Evolutionary conservation across 2,888 invertebrate species (phyloP).

Genomic region (Allolobophora icterica): DNA sequence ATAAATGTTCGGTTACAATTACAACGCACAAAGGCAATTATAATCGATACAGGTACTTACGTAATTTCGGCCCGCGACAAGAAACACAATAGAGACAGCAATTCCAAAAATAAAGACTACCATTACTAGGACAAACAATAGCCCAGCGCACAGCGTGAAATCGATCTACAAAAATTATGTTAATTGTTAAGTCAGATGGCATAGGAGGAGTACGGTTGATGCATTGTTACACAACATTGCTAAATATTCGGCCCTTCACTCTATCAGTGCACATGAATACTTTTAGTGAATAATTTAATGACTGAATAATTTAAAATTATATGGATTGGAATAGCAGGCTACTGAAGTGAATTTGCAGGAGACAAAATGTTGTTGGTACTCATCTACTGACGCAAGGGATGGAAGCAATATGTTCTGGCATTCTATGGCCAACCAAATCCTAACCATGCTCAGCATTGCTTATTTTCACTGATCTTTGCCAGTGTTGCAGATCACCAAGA

Average conservation of each 20-base stretch:
- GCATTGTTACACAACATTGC: not conserved
- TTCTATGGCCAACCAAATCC: not conserved
- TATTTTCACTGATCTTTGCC: not conserved
- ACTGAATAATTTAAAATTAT: not conserved
- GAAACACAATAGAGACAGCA: slow-evolving; percentile 62
- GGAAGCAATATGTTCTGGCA: not conserved
- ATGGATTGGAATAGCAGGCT: not conserved
- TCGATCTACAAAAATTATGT: slow-evolving; percentile 65
- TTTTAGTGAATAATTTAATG: too few relatives aligned
- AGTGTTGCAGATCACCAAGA: not conserved
- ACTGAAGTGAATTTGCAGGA: not conserved
- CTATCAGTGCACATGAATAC: too few relatives aligned
- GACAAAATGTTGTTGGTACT: not conserved
- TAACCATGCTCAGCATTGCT: too few relatives aligned
- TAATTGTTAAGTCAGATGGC: not conserved
- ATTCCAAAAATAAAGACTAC: slow-evolving; percentile 69
- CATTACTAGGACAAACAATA: slow-evolving; percentile 67
- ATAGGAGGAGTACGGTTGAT: not conserved
- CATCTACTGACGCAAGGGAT: not conserved
- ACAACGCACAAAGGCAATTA: too few relatives aligned
- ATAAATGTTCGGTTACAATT: too few relatives aligned
- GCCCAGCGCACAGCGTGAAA: slow-evolving; percentile 69
- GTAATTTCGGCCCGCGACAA: slow-evolving; percentile 48
- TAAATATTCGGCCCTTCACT: not conserved
- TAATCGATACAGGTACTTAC: slow-evolving; percentile 22